Evolutionary conservation across 1,140 invertebrate genomes (phyloP).

Genomic region (Frieseomelitta varia): DNA sequence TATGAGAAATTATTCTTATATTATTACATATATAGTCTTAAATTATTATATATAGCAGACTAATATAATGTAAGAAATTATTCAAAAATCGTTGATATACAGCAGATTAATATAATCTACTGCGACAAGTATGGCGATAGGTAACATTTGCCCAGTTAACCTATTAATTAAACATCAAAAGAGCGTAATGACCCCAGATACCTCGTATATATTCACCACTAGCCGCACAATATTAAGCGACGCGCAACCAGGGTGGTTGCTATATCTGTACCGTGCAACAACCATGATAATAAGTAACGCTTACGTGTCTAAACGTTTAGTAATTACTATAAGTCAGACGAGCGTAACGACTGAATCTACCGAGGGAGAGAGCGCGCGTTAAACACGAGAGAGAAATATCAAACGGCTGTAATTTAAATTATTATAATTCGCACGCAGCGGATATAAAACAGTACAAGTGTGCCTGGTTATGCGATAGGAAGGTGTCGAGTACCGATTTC

Average conservation of each 20-base stretch:
- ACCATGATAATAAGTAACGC: constrained; percentile 7
- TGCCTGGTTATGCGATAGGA: too few species aligned
- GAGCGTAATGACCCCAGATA: constrained; percentile 1
- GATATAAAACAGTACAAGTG: too few species aligned
- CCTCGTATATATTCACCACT: not conserved
- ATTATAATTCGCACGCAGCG: too few species aligned
- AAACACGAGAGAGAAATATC: not conserved
- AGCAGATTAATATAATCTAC: not conserved
- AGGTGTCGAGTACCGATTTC: too few species aligned
- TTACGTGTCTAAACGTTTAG: not conserved
- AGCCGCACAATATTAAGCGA: not conserved
- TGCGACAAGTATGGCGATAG: not conserved
- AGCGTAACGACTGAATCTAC: not conserved
- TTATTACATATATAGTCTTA: too few species aligned
- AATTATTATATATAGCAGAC: too few species aligned
- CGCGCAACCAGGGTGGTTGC: not conserved
- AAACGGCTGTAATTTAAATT: not conserved
- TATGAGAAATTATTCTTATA: too few species aligned
- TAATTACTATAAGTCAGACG: not conserved
- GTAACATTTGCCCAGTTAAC: constrained; percentile 12
- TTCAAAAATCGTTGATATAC: too few species aligned
- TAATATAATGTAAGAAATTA: too few species aligned
- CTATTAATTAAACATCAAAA: constrained; percentile 17
- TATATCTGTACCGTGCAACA: not conserved
- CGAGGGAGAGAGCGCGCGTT: not conserved